Base-by-base conservation (phyloP, 2,888 invertebrate species). In the Ormyrus rosae region DNA sequence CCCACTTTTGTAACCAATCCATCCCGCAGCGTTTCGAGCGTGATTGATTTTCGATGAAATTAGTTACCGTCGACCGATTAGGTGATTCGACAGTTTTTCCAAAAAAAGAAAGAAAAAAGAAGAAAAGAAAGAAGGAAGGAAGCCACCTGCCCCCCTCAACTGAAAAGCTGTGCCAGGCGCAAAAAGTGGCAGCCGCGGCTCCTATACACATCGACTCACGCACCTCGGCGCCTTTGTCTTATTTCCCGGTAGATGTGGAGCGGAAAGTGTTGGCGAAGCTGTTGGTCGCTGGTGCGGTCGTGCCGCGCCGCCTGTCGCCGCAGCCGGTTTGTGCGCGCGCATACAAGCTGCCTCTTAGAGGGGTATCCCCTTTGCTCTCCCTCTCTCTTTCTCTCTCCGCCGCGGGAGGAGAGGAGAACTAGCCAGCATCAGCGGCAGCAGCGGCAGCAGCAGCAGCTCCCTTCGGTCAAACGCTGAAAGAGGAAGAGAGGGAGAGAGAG, bases 241-340 rank as follows among this genome's bases (percentile, higher is more conserved):
- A 81, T 83, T 82, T 82, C 81, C 81, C 71, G 80, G 84, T 82
- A 82, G 34, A 34, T 56, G 6, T 56, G 53, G 50, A 60, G 10
- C 56, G 85, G 84, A 84, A 86, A 88, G 89, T 88, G 90, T 89
- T 88, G 88, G 88, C 88, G 89, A 89, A 88, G 88, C 89, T 89
- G 88, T 89, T 87, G 89, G 88, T 89, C 86, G 88, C 83, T 74
- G 72, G 56, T 80, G 76, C 86, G 89, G 89, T 89, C 87, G 85
- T 86, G 86, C 34, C 85, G 86, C 86, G 85, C 86, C 86, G 87
- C 85, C 86, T 84, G 84, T 87, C 69, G 58, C 70, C 68, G 80
- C 80, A 88, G 87, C 88, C 87, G 88, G 88, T 89, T 89, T 88
- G 86, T 87, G 87, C 88, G 88, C 86, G 85, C 87, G 84, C 81